Evolutionary conservation across 2,797 vertebrate species (phyloP).

Genomic region (Lates japonicus): DNA sequence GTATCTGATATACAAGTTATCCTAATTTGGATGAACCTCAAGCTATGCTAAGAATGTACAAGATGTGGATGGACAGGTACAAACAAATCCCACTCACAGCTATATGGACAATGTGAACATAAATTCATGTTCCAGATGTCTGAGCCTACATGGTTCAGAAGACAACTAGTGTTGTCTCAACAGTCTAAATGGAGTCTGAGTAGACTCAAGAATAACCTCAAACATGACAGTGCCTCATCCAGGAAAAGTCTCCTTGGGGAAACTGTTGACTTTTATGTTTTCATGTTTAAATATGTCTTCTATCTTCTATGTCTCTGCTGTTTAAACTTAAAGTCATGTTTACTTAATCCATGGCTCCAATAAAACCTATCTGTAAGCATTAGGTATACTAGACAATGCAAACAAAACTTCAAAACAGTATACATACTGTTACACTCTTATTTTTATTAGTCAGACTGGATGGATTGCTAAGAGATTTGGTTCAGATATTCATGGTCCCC

Average conservation of each 20-base stretch:
- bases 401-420: background rate
- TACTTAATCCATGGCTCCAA: background rate
- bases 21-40: constrained; percentile 19
- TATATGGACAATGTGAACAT: constrained; percentile 2
- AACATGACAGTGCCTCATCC: constrained; percentile 8
- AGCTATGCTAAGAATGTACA: constrained; percentile 1
- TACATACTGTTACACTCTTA: background rate
- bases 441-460: background rate
- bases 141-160: background rate
- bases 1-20: constrained; percentile 41
- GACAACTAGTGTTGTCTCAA: constrained; percentile 20
- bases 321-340: background rate
- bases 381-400: background rate
- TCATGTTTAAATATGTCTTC: constrained; percentile 35
- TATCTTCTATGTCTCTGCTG: background rate
- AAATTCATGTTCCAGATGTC: constrained; percentile 14
- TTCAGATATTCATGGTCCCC: background rate
- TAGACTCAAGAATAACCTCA: background rate
- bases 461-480: background rate
- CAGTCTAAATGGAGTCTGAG: constrained; percentile 3
- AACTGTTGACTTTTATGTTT: constrained; percentile 24
- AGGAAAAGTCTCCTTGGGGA: constrained; percentile 24
- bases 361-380: background rate
- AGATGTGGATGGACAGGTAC: background rate
- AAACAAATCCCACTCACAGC: constrained; percentile 31